A percentile compares a stretch with the other conserved stretches of the same genome.
Evolutionary conservation across 1,140 invertebrate species (phyloP).

Genomic region (Oryzaephilus surinamensis): DNA sequence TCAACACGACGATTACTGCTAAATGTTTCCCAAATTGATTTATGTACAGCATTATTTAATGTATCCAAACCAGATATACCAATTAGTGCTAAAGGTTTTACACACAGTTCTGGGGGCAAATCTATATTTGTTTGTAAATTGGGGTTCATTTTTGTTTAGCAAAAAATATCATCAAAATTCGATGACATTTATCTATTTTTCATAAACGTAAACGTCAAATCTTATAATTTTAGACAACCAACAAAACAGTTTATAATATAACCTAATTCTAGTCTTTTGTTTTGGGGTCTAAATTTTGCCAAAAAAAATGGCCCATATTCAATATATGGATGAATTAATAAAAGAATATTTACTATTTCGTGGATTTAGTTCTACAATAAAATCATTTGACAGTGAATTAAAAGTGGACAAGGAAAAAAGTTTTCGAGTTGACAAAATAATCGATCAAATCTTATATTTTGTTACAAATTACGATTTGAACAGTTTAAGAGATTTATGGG

Average conservation of each 20-base stretch:
- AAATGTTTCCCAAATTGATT: constrained; percentile 87
- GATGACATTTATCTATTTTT: too few species aligned
- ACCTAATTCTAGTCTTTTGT: too few species aligned
- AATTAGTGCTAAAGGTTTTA: constrained; percentile 71
- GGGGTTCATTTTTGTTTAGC: constrained; percentile 2
- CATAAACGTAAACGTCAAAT: neutral
- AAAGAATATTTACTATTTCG: constrained; percentile 86
- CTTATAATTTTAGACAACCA: neutral
- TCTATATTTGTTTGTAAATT: constrained; percentile 36
- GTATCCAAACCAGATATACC: constrained; percentile 79
- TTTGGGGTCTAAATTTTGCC: too few species aligned
- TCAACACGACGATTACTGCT: constrained; percentile 69
- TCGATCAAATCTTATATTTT: constrained; percentile 74
- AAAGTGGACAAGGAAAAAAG: constrained; percentile 87
- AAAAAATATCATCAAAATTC: too few species aligned
- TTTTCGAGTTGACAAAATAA: constrained; percentile 81
- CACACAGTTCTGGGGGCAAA: constrained; percentile 63
- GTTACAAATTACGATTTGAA: constrained; percentile 68
- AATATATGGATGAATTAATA: constrained; percentile 80
- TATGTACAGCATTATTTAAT: constrained; percentile 74
- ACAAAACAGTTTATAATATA: too few species aligned
- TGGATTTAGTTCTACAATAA: constrained; percentile 79
- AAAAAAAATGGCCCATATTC: constrained; percentile 71
- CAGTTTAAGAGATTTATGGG: constrained; percentile 74
- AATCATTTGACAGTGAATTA: constrained; percentile 75